phyloP scores from a whole-genome alignment of 2,113 vertebrate genomes.

The Pelecanus crispus region DNA sequence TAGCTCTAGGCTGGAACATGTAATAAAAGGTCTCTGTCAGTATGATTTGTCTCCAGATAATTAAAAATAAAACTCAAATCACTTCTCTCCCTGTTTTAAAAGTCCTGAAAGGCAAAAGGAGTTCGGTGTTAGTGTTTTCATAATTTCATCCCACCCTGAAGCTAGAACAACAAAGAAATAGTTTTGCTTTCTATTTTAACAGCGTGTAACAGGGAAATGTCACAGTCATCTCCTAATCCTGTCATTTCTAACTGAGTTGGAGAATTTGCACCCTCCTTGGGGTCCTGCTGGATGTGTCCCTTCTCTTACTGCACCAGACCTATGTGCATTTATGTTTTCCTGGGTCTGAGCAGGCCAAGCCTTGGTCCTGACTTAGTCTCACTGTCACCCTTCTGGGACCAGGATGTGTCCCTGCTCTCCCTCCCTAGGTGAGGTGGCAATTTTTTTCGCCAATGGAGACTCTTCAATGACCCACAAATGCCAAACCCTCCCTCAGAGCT shows the following conservation, averaged over 20 bases:
- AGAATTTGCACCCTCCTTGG: not conserved
- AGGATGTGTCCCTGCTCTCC: not conserved
- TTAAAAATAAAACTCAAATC: conserved; percentile 61
- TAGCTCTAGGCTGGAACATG: conserved; percentile 23
- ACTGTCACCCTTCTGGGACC: not conserved
- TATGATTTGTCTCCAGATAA: conserved; percentile 57
- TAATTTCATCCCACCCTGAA: not conserved
- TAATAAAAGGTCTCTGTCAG: conserved; percentile 1
- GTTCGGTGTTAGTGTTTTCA: not conserved
- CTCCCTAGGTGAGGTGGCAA: rapidly evolving
- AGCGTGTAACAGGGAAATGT: not conserved
- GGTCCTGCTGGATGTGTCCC: not conserved
- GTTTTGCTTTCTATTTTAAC: not conserved
- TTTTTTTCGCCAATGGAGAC: not conserved
- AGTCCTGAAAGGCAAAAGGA: conserved; percentile 21
- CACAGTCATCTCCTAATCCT: not conserved
- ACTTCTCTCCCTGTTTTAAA: not conserved
- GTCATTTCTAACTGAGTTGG: not conserved
- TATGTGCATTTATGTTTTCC: not conserved
- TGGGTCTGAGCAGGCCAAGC: not conserved
- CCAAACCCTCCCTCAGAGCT: not conserved
- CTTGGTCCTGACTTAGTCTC: not conserved
- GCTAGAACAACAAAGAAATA: not conserved
- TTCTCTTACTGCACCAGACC: not conserved
- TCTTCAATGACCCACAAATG: not conserved